phyloP scores from a whole-genome alignment of 2,888 invertebrate genomes.

The Pinctada fucata region DNA sequence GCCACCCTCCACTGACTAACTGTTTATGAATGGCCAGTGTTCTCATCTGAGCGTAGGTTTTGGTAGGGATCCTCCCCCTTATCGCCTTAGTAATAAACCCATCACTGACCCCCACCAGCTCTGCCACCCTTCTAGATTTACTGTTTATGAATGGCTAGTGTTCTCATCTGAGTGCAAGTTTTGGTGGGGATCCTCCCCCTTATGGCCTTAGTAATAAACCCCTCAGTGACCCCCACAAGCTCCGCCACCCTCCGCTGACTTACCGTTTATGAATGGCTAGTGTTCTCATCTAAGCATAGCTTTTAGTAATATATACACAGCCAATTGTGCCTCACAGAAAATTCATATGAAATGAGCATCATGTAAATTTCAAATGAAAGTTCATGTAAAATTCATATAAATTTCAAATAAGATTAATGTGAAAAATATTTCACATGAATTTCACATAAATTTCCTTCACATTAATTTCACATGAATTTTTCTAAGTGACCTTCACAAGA shows the following conservation, averaged over 20 bases:
- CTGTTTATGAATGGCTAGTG: too few relatives aligned
- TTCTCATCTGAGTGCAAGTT: too few relatives aligned
- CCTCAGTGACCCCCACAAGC: too few relatives aligned
- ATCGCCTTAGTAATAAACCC: conserved; percentile 84
- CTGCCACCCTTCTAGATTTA: conserved; percentile 82
- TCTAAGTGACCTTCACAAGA: too few relatives aligned
- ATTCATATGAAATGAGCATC: too few relatives aligned
- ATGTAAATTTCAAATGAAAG: too few relatives aligned
- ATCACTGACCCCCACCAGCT: conserved; percentile 91
- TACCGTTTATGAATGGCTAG: conserved; percentile 72
- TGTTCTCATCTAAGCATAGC: conserved; percentile 55
- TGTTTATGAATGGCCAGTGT: conserved; percentile 72
- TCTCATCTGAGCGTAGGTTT: conserved; percentile 58
- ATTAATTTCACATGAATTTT: too few relatives aligned
- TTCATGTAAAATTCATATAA: too few relatives aligned
- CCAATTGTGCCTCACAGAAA: too few relatives aligned
- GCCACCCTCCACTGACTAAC: conserved; percentile 87
- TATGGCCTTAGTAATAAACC: conserved; percentile 82
- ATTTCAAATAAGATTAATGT: too few relatives aligned
- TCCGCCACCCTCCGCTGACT: neutral
- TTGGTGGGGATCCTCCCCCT: neutral
- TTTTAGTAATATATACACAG: conserved; percentile 48
- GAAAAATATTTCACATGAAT: too few relatives aligned
- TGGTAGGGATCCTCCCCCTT: conserved; percentile 62
- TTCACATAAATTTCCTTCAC: too few relatives aligned